Evolutionary conservation across 2,888 invertebrate species (phyloP).

Genomic region (Diadegma fenestrale): DNA sequence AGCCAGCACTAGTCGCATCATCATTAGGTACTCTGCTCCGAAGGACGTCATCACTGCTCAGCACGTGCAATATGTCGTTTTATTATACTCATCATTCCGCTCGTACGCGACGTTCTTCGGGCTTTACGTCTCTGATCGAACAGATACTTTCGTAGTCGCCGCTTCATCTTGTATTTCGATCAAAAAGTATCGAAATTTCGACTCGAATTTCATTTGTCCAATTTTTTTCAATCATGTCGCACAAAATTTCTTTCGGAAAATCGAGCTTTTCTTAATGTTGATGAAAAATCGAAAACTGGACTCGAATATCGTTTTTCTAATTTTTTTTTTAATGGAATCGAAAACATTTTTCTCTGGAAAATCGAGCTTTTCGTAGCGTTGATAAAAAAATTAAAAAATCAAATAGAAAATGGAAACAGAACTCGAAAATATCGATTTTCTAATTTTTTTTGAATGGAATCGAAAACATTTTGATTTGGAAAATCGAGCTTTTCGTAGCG

Average conservation of each 20-base stretch:
- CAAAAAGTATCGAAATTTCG: not conserved
- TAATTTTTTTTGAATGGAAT: too few species aligned
- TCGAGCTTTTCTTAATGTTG: too few species aligned
- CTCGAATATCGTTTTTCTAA: too few species aligned
- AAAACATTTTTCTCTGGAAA: not conserved
- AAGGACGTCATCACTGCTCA: conserved; percentile 39
- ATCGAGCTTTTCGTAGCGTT: not conserved
- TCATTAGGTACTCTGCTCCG: conserved; percentile 7
- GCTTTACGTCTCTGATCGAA: not conserved
- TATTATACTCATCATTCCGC: conserved; percentile 27
- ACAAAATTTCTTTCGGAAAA: too few species aligned
- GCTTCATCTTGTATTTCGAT: not conserved
- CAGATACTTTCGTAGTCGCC: not conserved
- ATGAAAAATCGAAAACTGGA: too few species aligned
- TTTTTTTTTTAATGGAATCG: not conserved
- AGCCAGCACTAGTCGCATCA: conserved; percentile 23
- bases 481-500: too few species aligned
- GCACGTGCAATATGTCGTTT: conserved; percentile 41
- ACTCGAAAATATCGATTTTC: too few species aligned
- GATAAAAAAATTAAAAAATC: too few species aligned
- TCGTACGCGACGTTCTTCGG: not conserved
- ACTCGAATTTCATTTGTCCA: not conserved
- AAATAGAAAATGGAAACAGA: too few species aligned
- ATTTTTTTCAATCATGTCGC: not conserved
- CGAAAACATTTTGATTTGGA: too few species aligned